Conservation (phyloP, 1,140 invertebrate genomes). For the Hestina assimilis region DNA sequence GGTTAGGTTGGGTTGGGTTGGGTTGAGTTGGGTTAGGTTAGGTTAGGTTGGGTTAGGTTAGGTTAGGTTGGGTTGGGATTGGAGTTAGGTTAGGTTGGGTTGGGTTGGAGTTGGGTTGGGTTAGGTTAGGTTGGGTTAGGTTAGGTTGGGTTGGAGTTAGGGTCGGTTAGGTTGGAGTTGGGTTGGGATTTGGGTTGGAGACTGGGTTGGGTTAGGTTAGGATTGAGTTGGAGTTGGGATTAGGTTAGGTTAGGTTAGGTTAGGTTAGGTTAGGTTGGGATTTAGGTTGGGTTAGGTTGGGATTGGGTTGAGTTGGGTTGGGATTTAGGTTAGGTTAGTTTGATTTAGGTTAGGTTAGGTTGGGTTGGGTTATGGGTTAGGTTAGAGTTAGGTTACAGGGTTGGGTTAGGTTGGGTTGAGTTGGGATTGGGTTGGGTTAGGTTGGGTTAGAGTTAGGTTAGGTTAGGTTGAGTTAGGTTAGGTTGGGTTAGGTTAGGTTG, state of each 20-base stretch:
- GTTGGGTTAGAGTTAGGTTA: conserved; percentile 6
- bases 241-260: conserved; percentile 17
- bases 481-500: conserved; percentile 24
- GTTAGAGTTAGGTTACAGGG: conserved; percentile 11
- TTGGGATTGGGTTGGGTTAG: conserved; percentile 6
- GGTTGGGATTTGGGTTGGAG: no score
- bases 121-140: no score
- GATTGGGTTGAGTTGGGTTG: conserved; percentile 12
- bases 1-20: no score
- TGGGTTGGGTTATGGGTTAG: conserved; percentile 15
- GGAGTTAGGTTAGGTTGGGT: no score
- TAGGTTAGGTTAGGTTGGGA: conserved; percentile 16
- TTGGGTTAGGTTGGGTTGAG: conserved; percentile 14
- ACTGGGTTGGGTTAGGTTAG: conserved; percentile 14
- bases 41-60: no score
- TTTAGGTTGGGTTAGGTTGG: conserved; percentile 16
- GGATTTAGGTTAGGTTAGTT: conserved; percentile 16
- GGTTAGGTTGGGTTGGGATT: no score
- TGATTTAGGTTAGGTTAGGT: conserved; percentile 14
- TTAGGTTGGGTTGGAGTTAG: no score
- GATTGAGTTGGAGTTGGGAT: conserved; percentile 8
- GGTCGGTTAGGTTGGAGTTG: no score
- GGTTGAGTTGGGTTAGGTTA: no score
- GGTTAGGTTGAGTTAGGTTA: conserved; percentile 18
- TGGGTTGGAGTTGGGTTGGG: no score